Evolutionary conservation across 2,797 vertebrate genomes (phyloP).

Genomic region (Aythya fuligula): DNA sequence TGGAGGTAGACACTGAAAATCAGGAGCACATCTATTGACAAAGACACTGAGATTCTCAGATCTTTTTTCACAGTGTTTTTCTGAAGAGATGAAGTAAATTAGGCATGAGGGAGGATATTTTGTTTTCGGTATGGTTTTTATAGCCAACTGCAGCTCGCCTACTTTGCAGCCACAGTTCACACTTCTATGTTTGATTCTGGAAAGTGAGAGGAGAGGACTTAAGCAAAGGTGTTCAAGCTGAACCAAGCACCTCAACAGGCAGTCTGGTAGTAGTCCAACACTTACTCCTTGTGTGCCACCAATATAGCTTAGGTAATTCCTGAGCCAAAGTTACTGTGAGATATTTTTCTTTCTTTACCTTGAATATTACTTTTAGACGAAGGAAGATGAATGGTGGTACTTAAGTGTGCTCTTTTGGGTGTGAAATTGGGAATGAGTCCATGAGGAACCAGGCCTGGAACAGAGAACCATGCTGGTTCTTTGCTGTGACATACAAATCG

Average conservation of each 20-base stretch:
- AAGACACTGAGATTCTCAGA: not conserved
- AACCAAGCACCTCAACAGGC: not conserved
- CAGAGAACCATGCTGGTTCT: not conserved
- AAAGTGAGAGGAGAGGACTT: not conserved
- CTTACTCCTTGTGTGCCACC: not conserved
- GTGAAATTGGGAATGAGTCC: not conserved
- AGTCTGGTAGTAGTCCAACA: not conserved
- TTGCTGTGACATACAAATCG: not conserved
- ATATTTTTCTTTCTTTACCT: not conserved
- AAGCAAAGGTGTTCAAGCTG: not conserved
- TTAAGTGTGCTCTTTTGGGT: not conserved
- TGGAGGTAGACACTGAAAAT: not conserved
- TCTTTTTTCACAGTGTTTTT: not conserved
- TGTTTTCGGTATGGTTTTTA: not conserved
- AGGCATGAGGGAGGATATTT: not conserved
- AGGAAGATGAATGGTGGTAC: not conserved
- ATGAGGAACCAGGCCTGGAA: not conserved
- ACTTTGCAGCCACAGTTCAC: not conserved
- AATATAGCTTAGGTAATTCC: not conserved
- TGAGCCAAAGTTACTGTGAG: not conserved
- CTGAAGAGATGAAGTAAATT: not conserved
- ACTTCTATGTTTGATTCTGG: not conserved
- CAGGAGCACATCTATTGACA: not conserved
- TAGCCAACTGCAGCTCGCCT: constrained; percentile 9
- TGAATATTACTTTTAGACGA: not conserved